phyloP scores from a whole-genome alignment of 2,888 invertebrate genomes.

The Onchidella celtica region DNA sequence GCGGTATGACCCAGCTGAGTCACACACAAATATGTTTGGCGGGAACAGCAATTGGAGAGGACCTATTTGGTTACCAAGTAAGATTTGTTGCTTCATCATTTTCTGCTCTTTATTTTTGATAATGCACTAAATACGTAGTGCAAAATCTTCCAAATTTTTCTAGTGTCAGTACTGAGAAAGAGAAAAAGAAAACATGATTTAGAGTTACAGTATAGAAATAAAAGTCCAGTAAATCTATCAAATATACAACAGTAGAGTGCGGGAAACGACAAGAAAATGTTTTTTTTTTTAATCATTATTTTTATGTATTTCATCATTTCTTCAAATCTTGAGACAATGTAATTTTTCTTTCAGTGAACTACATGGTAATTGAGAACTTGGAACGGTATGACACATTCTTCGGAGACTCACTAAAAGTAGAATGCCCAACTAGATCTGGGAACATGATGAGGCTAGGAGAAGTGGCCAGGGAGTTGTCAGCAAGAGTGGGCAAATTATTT shows the following conservation, averaged over 20 bases:
- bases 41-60: conserved; percentile 80
- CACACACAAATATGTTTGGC: conserved; percentile 74
- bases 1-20: conserved; percentile 76
- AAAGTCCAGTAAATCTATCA: too few species aligned
- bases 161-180: too few species aligned
- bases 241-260: too few species aligned
- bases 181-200: too few species aligned
- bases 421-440: conserved; percentile 77
- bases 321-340: too few species aligned
- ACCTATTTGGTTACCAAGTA: conserved; percentile 77
- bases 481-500: conserved; percentile 72
- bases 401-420: conserved; percentile 74
- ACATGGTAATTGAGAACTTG: conserved; percentile 77
- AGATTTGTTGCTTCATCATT: background rate
- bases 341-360: conserved; percentile 73
- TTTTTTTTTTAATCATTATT: too few species aligned
- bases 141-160: too few species aligned
- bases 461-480: conserved; percentile 73
- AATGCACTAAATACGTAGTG: too few species aligned
- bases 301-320: too few species aligned
- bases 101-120: background rate
- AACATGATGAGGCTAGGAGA: conserved; percentile 71
- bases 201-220: too few species aligned
- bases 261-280: too few species aligned
- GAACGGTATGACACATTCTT: conserved; percentile 77